Base-by-base conservation (phyloP, 2,797 vertebrate species). In the Tachyglossus aculeatus region DNA sequence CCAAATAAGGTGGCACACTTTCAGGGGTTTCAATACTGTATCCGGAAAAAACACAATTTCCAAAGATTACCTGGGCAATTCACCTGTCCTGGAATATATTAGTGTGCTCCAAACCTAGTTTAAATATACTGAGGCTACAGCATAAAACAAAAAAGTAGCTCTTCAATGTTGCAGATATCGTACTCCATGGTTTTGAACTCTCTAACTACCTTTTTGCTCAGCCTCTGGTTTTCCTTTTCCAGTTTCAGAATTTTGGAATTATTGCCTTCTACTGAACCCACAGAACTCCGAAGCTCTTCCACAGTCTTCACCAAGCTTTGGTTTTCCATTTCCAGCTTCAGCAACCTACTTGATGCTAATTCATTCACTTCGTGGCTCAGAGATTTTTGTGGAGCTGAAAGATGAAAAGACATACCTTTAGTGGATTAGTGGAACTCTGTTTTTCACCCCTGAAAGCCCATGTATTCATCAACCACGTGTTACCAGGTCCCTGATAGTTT, bases 291-390 rank as follows among this genome's bases (percentile, higher is more conserved):
- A 67, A 99, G 94, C 40, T 98, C 95, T 87, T 99, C 96, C 82
- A 99, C 94, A 0, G 94, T 97, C 89, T 96, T 98, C 84, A 95
- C 89, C 83, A 99, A 93, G 12, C 92, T 93, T 91, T 99, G 98
- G 91, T 99, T 99, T 91, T 99, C 98, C 93, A 97, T 99, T 85
- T 99, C 98, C 78, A 99, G 52, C 86, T 98, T 99, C 70, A 99
- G 85, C 64, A 99, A 92, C 21, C 94, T 95, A 83, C 97, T 99
- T 21, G 98, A 98, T 18, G 96, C 96, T 89, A 98, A 85, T 62
- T 99, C 98, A 73, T 95, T 99, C 61, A 99, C 97, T 77, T 99
- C 98, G 54, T 98, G 96, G 21, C 98, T 95, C 76, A 99, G 88
- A 39, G 98, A 99, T 69, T 98, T 98, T 84, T 96, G 96, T 52